A percentile compares a stretch with the other conserved stretches of the same genome.
Conservation (phyloP, 2,113 vertebrate genomes). For the Chamaetylas fuelleborni region DNA sequence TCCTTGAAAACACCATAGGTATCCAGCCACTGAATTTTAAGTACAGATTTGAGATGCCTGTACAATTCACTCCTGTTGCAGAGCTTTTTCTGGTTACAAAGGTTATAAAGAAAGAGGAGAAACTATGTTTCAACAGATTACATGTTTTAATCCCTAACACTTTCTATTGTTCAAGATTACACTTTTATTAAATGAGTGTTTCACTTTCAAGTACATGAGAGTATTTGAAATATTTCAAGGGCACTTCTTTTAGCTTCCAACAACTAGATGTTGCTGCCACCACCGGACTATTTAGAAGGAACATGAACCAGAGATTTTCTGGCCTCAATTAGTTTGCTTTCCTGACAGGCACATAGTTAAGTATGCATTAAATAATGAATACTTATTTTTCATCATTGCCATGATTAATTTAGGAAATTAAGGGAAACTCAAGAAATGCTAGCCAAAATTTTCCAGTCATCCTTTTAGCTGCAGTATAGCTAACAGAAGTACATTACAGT, state of each 20-base stretch:
- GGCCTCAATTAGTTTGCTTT: neutral
- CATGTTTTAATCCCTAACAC: neutral
- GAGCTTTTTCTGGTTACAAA: neutral
- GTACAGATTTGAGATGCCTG: neutral
- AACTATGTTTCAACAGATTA: slow-evolving; percentile 1
- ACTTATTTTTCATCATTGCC: neutral
- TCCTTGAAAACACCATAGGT: slow-evolving; percentile 31
- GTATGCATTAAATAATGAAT: neutral
- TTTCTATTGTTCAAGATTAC: slow-evolving; percentile 34
- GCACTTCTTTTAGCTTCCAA: slow-evolving; percentile 37
- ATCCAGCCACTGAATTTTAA: slow-evolving; percentile 16
- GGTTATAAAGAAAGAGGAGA: neutral
- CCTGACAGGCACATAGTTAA: neutral
- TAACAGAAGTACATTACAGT: neutral
- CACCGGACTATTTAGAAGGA: slow-evolving; percentile 46
- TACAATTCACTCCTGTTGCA: neutral
- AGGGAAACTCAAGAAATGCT: neutral
- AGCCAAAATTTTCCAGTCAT: neutral
- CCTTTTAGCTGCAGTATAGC: neutral
- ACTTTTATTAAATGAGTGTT: slow-evolving; percentile 51
- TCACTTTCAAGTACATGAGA: slow-evolving; percentile 63
- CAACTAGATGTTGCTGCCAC: slow-evolving; percentile 68
- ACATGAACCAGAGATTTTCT: neutral
- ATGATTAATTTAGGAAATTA: neutral
- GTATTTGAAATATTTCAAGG: slow-evolving; percentile 70